A percentile compares a stretch with the other conserved stretches of the same genome.
Evolutionary conservation across 2,113 vertebrate species (phyloP).

Genomic region (Embiotoca jacksoni): DNA sequence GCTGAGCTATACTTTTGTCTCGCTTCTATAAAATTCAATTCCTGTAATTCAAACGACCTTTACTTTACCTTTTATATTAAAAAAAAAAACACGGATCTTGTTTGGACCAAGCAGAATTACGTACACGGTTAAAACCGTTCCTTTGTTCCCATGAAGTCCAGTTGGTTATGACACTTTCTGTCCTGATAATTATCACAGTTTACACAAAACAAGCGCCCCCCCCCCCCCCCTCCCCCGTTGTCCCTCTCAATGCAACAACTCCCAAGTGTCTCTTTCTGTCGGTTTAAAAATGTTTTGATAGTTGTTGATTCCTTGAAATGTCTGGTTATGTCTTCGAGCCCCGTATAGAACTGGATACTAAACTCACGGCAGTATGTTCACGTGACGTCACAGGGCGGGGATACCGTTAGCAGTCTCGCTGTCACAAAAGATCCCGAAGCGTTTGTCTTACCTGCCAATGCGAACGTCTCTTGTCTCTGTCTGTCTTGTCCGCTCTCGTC

Average conservation of each 20-base stretch:
- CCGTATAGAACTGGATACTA: background rate
- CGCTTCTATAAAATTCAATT: background rate
- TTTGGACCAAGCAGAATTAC: background rate
- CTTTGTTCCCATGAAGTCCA: slow-evolving; percentile 11
- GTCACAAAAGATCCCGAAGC: background rate
- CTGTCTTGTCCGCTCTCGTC: background rate
- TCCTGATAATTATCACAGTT: slow-evolving; percentile 46
- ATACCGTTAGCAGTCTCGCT: background rate
- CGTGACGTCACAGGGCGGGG: slow-evolving; percentile 31
- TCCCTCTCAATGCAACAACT: background rate
- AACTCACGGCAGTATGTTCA: background rate
- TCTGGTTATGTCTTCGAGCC: background rate
- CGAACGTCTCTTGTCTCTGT: slow-evolving; percentile 8
- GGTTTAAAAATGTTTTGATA: slow-evolving; percentile 14
- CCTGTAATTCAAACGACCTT: background rate
- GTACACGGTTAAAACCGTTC: background rate
- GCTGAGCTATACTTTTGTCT: background rate
- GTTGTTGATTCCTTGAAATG: background rate
- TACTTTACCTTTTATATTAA: too few species aligned
- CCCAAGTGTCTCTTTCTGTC: background rate
- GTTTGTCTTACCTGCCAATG: background rate
- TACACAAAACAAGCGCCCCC: slow-evolving; percentile 37
- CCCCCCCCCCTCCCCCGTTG: background rate
- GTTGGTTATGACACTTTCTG: slow-evolving; percentile 10
- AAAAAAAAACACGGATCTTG: background rate